Conservation (phyloP, 2,888 invertebrate genomes). For the Sminthurinus aureus region DNA sequence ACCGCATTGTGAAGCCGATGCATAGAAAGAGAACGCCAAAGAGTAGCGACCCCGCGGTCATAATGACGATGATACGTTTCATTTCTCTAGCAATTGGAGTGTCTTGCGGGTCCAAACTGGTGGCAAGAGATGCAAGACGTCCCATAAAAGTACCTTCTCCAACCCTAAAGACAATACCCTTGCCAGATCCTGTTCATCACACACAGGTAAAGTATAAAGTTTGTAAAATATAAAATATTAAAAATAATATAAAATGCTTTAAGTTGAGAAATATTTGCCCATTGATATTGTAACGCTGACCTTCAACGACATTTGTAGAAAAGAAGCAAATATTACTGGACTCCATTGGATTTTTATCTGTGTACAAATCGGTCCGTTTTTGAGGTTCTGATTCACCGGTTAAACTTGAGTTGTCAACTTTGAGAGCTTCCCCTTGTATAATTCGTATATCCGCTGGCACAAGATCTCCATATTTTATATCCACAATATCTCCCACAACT, state of each 20-base stretch:
- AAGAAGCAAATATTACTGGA: constrained; percentile 68
- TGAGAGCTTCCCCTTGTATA: constrained; percentile 26
- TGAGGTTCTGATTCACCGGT: constrained; percentile 41
- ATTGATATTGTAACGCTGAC: neutral
- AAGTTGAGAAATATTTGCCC: too few species aligned
- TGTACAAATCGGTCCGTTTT: constrained; percentile 63
- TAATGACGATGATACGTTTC: constrained; percentile 36
- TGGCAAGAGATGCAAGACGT: constrained; percentile 71
- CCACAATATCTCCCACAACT: constrained; percentile 68
- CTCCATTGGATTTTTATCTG: constrained; percentile 67
- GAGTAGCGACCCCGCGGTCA: constrained; percentile 26
- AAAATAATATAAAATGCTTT: too few species aligned
- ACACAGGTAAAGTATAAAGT: too few species aligned
- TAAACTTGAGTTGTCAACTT: constrained; percentile 38
- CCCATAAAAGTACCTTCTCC: constrained; percentile 77
- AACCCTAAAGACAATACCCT: constrained; percentile 69
- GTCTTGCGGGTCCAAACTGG: constrained; percentile 11
- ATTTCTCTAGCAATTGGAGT: constrained; percentile 39
- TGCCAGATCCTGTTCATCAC: constrained; percentile 58
- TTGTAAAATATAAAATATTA: too few species aligned
- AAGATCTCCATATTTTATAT: constrained; percentile 92
- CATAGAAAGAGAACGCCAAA: constrained; percentile 39
- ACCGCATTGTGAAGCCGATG: constrained; percentile 39
- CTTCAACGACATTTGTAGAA: constrained; percentile 70
- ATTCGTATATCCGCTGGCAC: constrained; percentile 71